These are phyloP conservation scores for Diceros bicornis DNA, from an alignment of 2,797 vertebrate genomes.

Conservation along the genomic window DNA sequence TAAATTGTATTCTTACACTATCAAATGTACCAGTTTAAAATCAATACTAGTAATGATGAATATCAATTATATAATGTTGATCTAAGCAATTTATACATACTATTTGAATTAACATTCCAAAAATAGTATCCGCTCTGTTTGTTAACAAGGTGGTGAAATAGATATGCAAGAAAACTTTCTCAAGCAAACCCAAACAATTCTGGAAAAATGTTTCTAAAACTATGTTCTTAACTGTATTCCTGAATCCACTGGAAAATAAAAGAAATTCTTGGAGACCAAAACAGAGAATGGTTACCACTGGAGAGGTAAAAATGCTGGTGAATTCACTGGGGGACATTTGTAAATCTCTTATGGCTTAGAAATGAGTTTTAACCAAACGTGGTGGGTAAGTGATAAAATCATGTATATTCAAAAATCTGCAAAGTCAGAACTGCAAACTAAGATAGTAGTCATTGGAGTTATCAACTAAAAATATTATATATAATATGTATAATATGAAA, in stretches of 20 bases:
- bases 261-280: background rate
- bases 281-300: background rate
- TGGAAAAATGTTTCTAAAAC: background rate
- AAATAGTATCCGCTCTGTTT: background rate
- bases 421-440: background rate
- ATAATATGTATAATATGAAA: background rate
- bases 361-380: background rate
- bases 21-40: slow-evolving; percentile 18
- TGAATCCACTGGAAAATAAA: background rate
- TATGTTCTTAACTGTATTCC: background rate
- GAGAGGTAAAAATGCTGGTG: background rate
- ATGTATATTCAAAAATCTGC: background rate
- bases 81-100: background rate
- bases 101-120: background rate
- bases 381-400: background rate
- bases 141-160: background rate
- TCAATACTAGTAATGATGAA: background rate
- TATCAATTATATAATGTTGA: background rate
- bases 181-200: background rate
- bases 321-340: background rate
- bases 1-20: background rate
- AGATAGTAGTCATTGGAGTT: background rate
- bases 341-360: background rate
- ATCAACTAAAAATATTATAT: background rate
- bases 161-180: background rate